Evolutionary conservation across 2,113 vertebrate species (phyloP).

Genomic region (Mesoclemmys tuberculata): DNA sequence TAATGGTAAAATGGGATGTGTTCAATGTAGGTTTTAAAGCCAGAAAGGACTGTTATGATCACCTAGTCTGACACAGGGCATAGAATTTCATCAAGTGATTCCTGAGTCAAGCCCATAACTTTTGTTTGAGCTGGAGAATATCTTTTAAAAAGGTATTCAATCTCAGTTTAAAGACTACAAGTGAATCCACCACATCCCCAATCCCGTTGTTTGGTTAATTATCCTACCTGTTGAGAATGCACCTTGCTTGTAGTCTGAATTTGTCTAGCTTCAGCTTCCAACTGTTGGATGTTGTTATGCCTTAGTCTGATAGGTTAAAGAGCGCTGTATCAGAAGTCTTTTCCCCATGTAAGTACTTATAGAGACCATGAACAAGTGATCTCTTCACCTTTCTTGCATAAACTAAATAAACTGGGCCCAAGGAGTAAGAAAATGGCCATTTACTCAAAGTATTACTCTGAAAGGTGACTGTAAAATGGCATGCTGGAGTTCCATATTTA

Average conservation of each 20-base stretch:
- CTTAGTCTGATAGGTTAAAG: conserved; percentile 34
- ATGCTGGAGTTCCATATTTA: neutral
- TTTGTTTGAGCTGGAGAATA: neutral
- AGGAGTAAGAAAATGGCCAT: conserved; percentile 29
- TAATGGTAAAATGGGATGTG: conserved; percentile 9
- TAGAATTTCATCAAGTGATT: conserved; percentile 9
- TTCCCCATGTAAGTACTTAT: neutral
- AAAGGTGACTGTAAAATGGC: conserved; percentile 34
- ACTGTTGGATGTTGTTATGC: conserved; percentile 26
- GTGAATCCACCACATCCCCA: conserved; percentile 23
- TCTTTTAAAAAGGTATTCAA: neutral
- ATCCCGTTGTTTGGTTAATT: conserved; percentile 45
- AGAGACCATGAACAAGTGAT: neutral
- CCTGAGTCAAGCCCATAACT: neutral
- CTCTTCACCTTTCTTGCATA: conserved; percentile 38
- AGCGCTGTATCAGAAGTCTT: conserved; percentile 15
- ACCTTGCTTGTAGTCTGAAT: conserved; percentile 3
- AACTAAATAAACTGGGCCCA: conserved; percentile 36
- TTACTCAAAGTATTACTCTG: conserved; percentile 17
- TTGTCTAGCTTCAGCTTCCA: conserved; percentile 20
- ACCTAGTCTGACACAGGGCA: neutral
- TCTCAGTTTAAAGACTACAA: conserved; percentile 44
- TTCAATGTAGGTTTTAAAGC: neutral
- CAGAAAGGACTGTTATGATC: conserved; percentile 25
- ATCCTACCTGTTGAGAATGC: conserved; percentile 13